A percentile compares a stretch with the other conserved stretches of the same genome.
phyloP scores from a whole-genome alignment of 2,888 invertebrate genomes.

The Cephus pygmeus region DNA sequence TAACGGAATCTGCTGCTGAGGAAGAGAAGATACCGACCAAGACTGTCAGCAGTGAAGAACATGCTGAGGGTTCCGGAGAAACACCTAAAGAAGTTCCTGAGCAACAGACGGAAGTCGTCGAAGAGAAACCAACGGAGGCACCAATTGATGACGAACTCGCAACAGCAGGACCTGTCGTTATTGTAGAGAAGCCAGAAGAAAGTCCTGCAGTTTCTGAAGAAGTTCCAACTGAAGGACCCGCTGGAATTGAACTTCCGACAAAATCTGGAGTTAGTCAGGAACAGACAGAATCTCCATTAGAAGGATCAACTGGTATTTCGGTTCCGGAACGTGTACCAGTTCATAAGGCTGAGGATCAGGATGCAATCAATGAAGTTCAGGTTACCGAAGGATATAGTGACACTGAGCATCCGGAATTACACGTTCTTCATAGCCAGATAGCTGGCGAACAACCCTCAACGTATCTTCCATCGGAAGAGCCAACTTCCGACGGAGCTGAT shows the following conservation, averaged over 20 bases:
- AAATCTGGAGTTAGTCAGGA: conserved; percentile 10
- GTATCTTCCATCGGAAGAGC: conserved; percentile 35
- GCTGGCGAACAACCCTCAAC: conserved; percentile 44
- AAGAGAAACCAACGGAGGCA: background rate
- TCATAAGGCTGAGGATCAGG: conserved; percentile 54
- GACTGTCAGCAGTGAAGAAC: conserved; percentile 7
- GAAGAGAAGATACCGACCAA: conserved; percentile 13
- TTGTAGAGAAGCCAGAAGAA: conserved; percentile 14
- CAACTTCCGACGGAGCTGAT: conserved; percentile 11
- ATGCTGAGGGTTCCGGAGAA: conserved; percentile 26
- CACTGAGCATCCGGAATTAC: conserved; percentile 35
- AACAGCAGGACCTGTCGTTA: background rate
- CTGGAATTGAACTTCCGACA: conserved; percentile 14
- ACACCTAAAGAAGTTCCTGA: conserved; percentile 2
- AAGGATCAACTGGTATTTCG: conserved; percentile 50
- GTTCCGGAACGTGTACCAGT: conserved; percentile 47
- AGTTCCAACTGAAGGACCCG: conserved; percentile 19
- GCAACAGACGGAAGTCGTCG: background rate
- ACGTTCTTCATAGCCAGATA: conserved; percentile 37
- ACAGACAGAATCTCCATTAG: conserved; percentile 31
- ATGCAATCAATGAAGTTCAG: conserved; percentile 39
- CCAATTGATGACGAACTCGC: background rate
- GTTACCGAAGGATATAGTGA: conserved; percentile 43
- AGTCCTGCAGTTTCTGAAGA: conserved; percentile 13
- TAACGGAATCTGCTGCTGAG: conserved; percentile 19